A percentile compares a stretch with the other conserved stretches of the same genome.
phyloP scores from a whole-genome alignment of 2,888 invertebrate genomes.

The Adineta ricciae region DNA sequence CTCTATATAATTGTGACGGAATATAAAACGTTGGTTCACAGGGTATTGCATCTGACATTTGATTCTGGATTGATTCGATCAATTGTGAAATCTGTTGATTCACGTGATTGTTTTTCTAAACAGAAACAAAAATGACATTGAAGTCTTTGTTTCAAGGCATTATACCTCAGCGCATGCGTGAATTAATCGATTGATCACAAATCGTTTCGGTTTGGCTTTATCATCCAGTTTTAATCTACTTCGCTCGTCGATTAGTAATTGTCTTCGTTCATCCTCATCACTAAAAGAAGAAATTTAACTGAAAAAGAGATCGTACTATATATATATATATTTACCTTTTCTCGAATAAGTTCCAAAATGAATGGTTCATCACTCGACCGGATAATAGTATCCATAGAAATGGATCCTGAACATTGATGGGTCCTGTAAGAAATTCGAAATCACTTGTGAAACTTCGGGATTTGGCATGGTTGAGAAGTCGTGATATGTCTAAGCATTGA shows the following conservation, averaged over 20 bases:
- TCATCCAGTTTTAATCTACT: not conserved
- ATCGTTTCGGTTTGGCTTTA: not conserved
- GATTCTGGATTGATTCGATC: not conserved
- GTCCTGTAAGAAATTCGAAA: not conserved
- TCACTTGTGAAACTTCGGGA: not conserved
- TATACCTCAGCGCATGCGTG: not conserved
- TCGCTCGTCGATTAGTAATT: not conserved
- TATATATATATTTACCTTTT: not conserved
- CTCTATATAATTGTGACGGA: not conserved
- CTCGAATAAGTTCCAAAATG: not conserved
- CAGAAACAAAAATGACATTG: not conserved
- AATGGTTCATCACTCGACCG: not conserved
- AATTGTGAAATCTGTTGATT: not conserved
- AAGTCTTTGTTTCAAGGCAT: not conserved
- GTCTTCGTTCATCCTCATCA: not conserved
- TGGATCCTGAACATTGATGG: not conserved
- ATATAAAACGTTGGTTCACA: not conserved
- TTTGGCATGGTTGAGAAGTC: not conserved
- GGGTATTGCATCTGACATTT: not conserved
- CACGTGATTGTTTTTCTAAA: not conserved
- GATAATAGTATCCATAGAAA: not conserved
- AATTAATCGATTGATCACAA: not conserved
- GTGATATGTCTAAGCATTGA: not conserved
- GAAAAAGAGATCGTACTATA: too few relatives aligned
- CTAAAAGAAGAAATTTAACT: not conserved